Base-by-base conservation (phyloP, 2,113 vertebrate species). In the Eudorcas thomsonii region DNA sequence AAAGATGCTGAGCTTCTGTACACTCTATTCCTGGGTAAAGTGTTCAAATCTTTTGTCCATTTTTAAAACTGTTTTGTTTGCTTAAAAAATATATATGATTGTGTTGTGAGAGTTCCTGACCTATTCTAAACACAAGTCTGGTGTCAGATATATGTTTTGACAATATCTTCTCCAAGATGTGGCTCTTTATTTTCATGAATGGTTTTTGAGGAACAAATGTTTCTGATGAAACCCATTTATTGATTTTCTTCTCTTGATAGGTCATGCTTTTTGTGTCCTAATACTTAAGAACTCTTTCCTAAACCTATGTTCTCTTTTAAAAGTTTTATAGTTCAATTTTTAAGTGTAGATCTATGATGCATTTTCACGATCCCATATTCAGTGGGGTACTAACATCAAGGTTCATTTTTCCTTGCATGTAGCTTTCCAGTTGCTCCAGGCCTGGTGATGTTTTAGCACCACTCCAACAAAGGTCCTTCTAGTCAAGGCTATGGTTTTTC, bases 271-370 rank as follows among this genome's bases (percentile, higher is more conserved):
- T 62, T 87, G 15, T 93, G 14, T 95, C 8, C 45, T 85, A 59
- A 90, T 95, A 55, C 80, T 96, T 92, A 96, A 71, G 23, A 96
- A 96, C 90, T 39, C n/a, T 86, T 92, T 96, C 59, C 33, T 43
- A 80, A 90, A 43, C 5, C 2, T 48, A 9, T 48, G 3, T 55
- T 62, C 91, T 92, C 55, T 71, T 88, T 62, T 59, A 64, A 43
- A 87, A 74, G 9, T 88, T 92, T 43, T 90, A 10, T 43, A 50
- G 16, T 59, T 92, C 74, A 54, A 43, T 11, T 92, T 36, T 91
- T 64, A 78, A 57, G 60, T 80, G 39, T 90, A 91, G 26, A 23
- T 43, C 45, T 48, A 8, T 45, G 55, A 67, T 60, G 16, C 54
- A 60, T 93, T 97, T 95, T 43, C 17, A 83, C 30, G 82, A 14